A percentile compares a stretch with the other conserved stretches of the same genome.
These are phyloP conservation scores for Dendropsophus ebraccatus DNA, from an alignment of 2,113 vertebrate species.

Conservation along the genomic window DNA sequence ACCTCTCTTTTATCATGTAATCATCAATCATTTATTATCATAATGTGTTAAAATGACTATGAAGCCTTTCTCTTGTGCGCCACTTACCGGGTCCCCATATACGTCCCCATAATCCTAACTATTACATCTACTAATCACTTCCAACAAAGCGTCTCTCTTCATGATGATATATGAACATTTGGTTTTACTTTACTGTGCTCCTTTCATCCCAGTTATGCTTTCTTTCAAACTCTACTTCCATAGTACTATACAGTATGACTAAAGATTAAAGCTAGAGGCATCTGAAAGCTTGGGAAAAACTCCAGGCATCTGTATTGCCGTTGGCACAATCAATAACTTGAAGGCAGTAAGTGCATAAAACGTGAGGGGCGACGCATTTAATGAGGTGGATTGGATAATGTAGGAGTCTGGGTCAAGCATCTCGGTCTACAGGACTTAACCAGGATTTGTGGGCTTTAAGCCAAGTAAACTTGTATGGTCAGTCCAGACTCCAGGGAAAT, in stretches of 20 bases:
- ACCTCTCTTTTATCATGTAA: background rate
- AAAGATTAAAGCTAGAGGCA: slow-evolving; percentile 7
- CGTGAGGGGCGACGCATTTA: slow-evolving; percentile 4
- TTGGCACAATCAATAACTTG: slow-evolving; percentile 44
- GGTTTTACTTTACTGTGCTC: background rate
- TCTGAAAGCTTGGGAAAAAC: slow-evolving; percentile 51
- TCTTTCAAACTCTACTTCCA: background rate
- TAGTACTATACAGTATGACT: background rate
- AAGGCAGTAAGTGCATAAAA: slow-evolving; percentile 23
- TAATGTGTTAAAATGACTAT: background rate
- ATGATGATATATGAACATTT: background rate
- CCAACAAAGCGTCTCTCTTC: background rate
- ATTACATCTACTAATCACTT: background rate
- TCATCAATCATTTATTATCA: background rate
- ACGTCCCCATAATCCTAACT: background rate
- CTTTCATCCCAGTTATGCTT: background rate
- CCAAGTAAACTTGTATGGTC: slow-evolving; percentile 9
- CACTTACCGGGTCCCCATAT: background rate
- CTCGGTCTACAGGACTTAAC: slow-evolving; percentile 11
- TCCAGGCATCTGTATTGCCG: slow-evolving; percentile 41
- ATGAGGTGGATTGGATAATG: slow-evolving; percentile 24
- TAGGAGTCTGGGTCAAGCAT: slow-evolving; percentile 22
- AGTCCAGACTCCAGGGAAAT: background rate
- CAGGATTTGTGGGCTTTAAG: slow-evolving; percentile 44
- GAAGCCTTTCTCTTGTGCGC: background rate